Percentiles rank a stretch among this genome's conserved stretches.
Evolutionary conservation across 2,113 vertebrate genomes (phyloP).

Genomic region (Pterocles burchelli): DNA sequence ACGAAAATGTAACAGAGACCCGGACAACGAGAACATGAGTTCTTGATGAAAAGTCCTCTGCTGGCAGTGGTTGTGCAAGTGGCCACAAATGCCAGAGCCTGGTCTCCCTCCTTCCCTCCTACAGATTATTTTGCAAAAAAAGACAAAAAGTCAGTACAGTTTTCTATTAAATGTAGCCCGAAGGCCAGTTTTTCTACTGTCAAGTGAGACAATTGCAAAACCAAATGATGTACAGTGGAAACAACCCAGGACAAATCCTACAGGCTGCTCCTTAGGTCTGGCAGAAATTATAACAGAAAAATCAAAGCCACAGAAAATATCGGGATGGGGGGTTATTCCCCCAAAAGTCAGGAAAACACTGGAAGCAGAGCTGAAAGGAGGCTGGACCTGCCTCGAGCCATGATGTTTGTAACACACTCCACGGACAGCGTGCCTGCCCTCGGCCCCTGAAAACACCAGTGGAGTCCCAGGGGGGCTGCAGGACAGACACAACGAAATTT

Average conservation of each 20-base stretch:
- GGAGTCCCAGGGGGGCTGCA: neutral
- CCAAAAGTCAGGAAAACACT: neutral
- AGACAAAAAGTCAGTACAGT: constrained; percentile 47
- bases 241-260: constrained; percentile 48
- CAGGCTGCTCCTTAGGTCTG: constrained; percentile 25
- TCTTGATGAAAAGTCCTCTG: neutral
- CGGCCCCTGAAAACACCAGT: neutral
- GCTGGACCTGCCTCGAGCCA: neutral
- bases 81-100: neutral
- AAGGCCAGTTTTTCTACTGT: constrained; percentile 10
- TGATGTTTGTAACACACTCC: neutral
- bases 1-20: neutral
- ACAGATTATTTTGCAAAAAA: constrained; percentile 36
- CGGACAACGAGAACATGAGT: neutral
- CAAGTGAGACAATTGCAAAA: constrained; percentile 37
- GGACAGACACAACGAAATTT: neutral
- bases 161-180: constrained; percentile 5
- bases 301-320: constrained; percentile 15
- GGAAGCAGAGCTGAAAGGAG: constrained; percentile 13
- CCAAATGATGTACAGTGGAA: constrained; percentile 26
- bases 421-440: neutral
- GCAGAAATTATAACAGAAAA: constrained; percentile 21
- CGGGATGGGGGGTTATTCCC: neutral
- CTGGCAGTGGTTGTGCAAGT: constrained; percentile 56
- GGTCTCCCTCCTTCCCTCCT: constrained; percentile 41